A percentile compares a stretch with the other conserved stretches of the same genome.
phyloP scores from a whole-genome alignment of 2,113 vertebrate genomes.

The Atractosteus spatula region DNA sequence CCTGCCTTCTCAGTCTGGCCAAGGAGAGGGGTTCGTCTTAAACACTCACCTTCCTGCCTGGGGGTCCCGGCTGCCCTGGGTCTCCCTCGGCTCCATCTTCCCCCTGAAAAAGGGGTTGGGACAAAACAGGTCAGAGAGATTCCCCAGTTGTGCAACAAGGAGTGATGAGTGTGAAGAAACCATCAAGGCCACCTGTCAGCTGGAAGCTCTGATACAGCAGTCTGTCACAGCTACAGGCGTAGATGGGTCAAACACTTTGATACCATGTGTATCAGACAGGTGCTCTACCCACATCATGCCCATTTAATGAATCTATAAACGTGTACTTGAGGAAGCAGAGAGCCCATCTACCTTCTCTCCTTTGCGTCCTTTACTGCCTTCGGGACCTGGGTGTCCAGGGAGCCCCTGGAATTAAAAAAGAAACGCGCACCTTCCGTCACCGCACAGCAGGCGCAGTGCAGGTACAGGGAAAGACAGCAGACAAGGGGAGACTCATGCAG shows the following conservation, averaged over 20 bases:
- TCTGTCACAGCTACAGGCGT: too few relatives aligned
- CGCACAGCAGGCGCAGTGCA: background rate
- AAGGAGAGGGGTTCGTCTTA: background rate
- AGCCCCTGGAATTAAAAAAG: constrained; percentile 57
- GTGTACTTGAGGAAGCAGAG: too few relatives aligned
- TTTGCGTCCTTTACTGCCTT: constrained; percentile 66
- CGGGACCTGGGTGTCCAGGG: constrained; percentile 60
- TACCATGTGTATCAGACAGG: too few relatives aligned
- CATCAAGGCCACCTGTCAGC: too few relatives aligned
- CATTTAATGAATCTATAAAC: too few relatives aligned
- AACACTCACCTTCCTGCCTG: constrained; percentile 70
- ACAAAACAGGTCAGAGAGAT: background rate
- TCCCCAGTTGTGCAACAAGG: too few relatives aligned
- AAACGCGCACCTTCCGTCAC: background rate
- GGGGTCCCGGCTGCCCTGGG: constrained; percentile 55
- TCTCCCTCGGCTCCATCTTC: constrained; percentile 55
- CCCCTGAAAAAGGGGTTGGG: constrained; percentile 57
- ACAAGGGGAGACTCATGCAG: too few relatives aligned
- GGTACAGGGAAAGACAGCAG: too few relatives aligned
- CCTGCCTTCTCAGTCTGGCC: background rate
- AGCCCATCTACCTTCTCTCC: constrained; percentile 72
- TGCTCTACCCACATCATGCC: too few relatives aligned
- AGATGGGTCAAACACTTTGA: too few relatives aligned
- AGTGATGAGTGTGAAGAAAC: too few relatives aligned
- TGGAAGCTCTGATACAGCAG: too few relatives aligned